A percentile compares a stretch with the other conserved stretches of the same genome.
These are phyloP conservation scores for Drosophila watanabei DNA, from an alignment of 1,140 invertebrate genomes.

Conservation along the genomic window DNA sequence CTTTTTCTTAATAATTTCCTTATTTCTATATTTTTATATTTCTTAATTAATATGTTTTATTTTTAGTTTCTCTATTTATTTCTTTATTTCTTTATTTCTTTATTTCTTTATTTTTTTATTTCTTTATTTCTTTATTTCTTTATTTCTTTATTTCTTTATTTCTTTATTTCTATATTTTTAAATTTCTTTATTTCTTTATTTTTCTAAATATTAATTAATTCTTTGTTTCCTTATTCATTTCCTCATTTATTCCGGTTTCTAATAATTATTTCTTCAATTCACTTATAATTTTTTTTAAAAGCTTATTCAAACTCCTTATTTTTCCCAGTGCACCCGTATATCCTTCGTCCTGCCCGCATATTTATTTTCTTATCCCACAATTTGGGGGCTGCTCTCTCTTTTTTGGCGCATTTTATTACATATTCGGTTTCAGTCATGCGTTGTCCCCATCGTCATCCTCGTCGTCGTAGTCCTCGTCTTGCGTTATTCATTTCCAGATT, in stretches of 20 bases:
- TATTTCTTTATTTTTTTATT: too few species aligned
- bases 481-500: conserved; percentile 71
- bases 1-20: too few species aligned
- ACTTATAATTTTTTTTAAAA: background rate
- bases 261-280: background rate
- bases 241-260: background rate
- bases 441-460: conserved; percentile 16
- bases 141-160: too few species aligned
- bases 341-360: conserved; percentile 20
- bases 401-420: conserved; percentile 65
- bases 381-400: conserved; percentile 41
- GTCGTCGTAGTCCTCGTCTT: conserved; percentile 61
- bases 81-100: too few species aligned
- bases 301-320: background rate
- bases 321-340: conserved; percentile 13
- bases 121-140: too few species aligned
- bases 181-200: background rate
- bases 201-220: too few species aligned
- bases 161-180: background rate
- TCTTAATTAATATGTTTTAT: too few species aligned
- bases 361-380: conserved; percentile 41
- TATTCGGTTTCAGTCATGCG: conserved; percentile 74
- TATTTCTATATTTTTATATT: too few species aligned
- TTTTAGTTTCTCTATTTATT: too few species aligned
- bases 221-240: background rate